Evolutionary conservation across 1,140 invertebrate genomes (phyloP).

Genomic region (Watersipora subatra): DNA sequence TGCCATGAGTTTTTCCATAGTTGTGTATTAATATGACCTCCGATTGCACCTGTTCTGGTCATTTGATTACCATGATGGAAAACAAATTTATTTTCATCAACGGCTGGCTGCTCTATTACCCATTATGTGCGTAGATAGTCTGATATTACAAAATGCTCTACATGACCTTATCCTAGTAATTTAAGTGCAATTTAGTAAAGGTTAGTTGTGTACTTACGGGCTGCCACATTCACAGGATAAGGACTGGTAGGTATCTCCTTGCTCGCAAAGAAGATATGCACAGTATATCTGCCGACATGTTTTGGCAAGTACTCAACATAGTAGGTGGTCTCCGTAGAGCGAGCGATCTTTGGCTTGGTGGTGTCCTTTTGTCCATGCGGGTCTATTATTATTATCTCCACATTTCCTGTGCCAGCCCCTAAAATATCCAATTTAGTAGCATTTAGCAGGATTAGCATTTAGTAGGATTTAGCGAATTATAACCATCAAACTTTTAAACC

Average conservation of each 20-base stretch:
- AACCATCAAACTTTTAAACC: too few relatives aligned
- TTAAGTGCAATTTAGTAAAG: too few relatives aligned
- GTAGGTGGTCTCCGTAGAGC: conserved; percentile 43
- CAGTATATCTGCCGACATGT: conserved; percentile 62
- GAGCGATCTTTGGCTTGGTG: conserved; percentile 40
- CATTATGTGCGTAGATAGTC: too few relatives aligned
- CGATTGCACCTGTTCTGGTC: too few relatives aligned
- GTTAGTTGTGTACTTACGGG: conserved; percentile 18
- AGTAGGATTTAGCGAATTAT: not conserved
- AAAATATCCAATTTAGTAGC: conserved; percentile 9
- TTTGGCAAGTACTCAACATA: conserved; percentile 67
- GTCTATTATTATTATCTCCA: conserved; percentile 72
- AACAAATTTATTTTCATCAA: too few relatives aligned
- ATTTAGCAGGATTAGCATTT: not conserved
- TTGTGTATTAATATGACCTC: too few relatives aligned
- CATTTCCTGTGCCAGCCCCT: conserved; percentile 68
- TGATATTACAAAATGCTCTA: too few relatives aligned
- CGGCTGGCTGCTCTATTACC: too few relatives aligned
- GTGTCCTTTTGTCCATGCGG: conserved; percentile 63
- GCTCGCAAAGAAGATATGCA: conserved; percentile 78
- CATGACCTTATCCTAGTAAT: too few relatives aligned
- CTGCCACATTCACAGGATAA: conserved; percentile 56
- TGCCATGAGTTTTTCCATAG: too few relatives aligned
- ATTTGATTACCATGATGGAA: too few relatives aligned
- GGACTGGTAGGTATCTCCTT: conserved; percentile 65